Conservation (phyloP, 2,113 vertebrate species). For the Glaucidium brasilianum region DNA sequence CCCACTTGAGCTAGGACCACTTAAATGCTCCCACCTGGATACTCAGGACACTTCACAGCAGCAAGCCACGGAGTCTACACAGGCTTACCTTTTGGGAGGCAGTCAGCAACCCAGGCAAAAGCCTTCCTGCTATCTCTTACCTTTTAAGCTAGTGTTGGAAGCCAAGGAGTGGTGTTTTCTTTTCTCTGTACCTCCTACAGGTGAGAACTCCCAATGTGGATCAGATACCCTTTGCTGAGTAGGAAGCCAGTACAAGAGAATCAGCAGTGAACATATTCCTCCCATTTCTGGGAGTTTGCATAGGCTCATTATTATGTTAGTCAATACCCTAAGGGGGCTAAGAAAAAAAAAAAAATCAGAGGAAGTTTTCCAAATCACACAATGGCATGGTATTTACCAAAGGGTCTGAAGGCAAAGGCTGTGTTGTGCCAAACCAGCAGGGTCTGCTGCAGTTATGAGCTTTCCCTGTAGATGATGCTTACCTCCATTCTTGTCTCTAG, state of each 20-base stretch:
- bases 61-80: not conserved
- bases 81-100: not conserved
- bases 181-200: not conserved
- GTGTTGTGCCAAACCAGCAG: not conserved
- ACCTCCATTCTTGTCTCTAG: not conserved
- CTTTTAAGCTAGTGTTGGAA: not conserved
- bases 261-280: not conserved
- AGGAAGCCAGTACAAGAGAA: not conserved
- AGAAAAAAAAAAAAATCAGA: not conserved
- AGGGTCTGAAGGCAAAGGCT: not conserved
- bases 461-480: not conserved
- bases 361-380: not conserved
- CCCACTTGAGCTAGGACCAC: not conserved
- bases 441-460: not conserved
- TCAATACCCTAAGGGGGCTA: not conserved
- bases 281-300: not conserved
- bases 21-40: not conserved
- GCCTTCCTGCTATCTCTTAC: not conserved
- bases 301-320: not conserved
- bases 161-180: not conserved
- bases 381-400: not conserved
- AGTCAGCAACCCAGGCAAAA: not conserved
- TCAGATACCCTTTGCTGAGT: not conserved
- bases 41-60: not conserved
- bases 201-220: not conserved